Base-by-base conservation (phyloP, 2,113 vertebrate genomes). In the Apodemus sylvaticus region DNA sequence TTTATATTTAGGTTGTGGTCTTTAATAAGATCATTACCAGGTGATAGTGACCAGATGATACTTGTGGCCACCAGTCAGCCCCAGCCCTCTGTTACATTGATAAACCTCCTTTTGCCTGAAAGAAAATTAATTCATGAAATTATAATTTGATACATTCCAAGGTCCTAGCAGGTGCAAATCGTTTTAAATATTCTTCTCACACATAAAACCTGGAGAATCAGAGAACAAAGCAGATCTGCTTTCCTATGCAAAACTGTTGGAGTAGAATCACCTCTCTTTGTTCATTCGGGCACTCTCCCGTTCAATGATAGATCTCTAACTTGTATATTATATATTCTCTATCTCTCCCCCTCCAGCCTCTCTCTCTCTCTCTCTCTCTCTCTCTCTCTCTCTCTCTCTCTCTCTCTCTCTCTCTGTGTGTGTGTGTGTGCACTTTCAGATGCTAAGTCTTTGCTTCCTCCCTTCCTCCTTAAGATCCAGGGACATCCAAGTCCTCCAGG, bases 151-250 rank as follows among this genome's bases (percentile, higher is more conserved):
- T 70, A 87, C 90, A 64, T 94, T 53, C 29, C 4, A 45, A 70
- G 12, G 66, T 11, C 6, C 73, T 95, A 53, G 78, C n/a, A 55
- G 34, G 70, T 58, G 1, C 36, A 94, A 93, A 79, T 66, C 0
- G 60, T 7, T 79, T 22, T 22, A 93, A 92, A 90, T 92, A 95
- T 64, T 94, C 22, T 90, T 51, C n/a, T 93, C 29, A 83, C 93
- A 8, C 22, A 92, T 60, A 55, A 81, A 85, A 70, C 93, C 9
- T 86, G 64, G 82, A 74, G 85, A 74, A 51, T 73, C 93, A 55
- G 29, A 94, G 26, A 91, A 90, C 31, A 76, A 90, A 79, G 48
- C 22, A 55, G 2, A 66, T 11, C 68, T 89, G 51, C 36, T 86
- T 31, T 76, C 60, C 24, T 53, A 13, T 66, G 12, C 36, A 73